Evolutionary conservation across 2,797 vertebrate genomes (phyloP).

Genomic region (Heterohyrax brucei): DNA sequence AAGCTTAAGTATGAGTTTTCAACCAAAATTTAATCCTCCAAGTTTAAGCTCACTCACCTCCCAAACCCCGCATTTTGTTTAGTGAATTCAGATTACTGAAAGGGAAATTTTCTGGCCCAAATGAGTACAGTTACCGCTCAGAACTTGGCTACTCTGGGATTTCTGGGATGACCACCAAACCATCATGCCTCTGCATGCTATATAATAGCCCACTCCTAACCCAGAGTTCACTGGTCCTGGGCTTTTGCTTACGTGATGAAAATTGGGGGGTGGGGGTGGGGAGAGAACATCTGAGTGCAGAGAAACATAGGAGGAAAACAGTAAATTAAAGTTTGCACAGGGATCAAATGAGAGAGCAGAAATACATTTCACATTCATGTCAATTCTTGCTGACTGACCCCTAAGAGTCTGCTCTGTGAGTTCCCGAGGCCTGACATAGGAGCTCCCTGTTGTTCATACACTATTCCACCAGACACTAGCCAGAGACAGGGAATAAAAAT

Average conservation of each 20-base stretch:
- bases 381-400: background rate
- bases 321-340: background rate
- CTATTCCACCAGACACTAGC: background rate
- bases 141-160: background rate
- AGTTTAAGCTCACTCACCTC: background rate
- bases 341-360: background rate
- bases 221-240: fast-evolving
- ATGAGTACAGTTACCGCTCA: background rate
- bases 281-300: background rate
- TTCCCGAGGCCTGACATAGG: background rate
- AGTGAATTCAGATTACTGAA: background rate
- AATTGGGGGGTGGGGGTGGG: background rate
- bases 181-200: no score
- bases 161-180: background rate
- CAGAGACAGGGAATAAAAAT: background rate
- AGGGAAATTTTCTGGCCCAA: background rate
- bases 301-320: background rate
- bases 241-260: background rate
- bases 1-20: background rate
- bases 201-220: background rate
- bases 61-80: background rate
- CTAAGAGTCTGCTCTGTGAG: background rate
- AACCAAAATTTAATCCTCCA: constrained; percentile 53
- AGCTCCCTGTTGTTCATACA: background rate
- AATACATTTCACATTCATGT: background rate